These are phyloP conservation scores for Muscina levida DNA, from an alignment of 2,888 invertebrate species.

Conservation along the genomic window DNA sequence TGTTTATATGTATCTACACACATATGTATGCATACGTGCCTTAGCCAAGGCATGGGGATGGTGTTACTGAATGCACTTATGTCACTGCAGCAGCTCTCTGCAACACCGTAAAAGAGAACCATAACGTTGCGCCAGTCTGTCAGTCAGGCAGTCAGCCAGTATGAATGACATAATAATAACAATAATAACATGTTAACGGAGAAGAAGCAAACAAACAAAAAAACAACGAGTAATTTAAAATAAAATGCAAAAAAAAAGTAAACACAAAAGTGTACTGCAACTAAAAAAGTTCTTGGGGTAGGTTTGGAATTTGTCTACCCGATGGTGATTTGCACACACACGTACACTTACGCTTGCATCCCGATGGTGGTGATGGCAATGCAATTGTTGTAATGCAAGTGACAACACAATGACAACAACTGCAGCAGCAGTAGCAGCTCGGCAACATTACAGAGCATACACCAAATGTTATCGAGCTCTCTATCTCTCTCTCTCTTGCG, in stretches of 20 bases:
- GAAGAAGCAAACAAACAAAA: constrained; percentile 42
- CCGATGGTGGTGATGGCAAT: constrained; percentile 29
- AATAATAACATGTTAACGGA: constrained; percentile 30
- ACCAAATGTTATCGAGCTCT: constrained; percentile 20
- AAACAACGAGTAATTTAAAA: constrained; percentile 14
- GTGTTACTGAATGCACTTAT: constrained; percentile 45
- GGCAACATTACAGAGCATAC: constrained; percentile 36
- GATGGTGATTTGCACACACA: constrained; percentile 26
- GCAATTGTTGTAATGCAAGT: constrained; percentile 52
- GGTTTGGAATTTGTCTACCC: constrained; percentile 61
- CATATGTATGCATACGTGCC: too few relatives aligned
- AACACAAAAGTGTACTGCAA: constrained; percentile 48
- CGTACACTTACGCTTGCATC: too few relatives aligned
- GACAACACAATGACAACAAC: constrained; percentile 15
- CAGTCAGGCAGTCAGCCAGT: constrained; percentile 3
- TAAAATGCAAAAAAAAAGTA: constrained; percentile 52
- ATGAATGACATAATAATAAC: constrained; percentile 11
- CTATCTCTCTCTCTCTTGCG: constrained; percentile 24
- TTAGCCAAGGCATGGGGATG: too few relatives aligned
- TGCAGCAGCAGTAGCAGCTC: background rate
- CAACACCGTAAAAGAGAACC: background rate
- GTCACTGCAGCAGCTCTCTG: constrained; percentile 5
- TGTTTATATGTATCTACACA: too few relatives aligned
- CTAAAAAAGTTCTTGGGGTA: constrained; percentile 65
- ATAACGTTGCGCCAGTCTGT: background rate